phyloP scores from a whole-genome alignment of 2,888 invertebrate genomes.

The Phlogophora meticulosa region DNA sequence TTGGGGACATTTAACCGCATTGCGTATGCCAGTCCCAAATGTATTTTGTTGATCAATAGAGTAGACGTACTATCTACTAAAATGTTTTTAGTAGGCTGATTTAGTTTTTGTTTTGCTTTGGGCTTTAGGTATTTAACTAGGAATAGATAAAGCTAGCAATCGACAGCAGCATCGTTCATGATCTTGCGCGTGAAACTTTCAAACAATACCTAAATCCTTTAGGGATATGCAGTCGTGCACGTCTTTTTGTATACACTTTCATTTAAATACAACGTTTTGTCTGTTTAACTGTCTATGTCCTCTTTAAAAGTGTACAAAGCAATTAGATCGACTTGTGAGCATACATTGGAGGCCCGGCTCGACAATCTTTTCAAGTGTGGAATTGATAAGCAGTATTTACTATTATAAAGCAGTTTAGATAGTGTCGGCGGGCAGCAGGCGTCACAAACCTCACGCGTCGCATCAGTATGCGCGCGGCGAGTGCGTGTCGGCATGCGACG shows the following conservation, averaged over 20 bases:
- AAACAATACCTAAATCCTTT: neutral
- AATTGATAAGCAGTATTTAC: conserved; percentile 64
- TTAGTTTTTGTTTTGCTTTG: too few relatives aligned
- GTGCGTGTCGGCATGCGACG: conserved; percentile 87
- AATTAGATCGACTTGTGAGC: conserved; percentile 12
- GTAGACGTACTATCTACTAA: too few relatives aligned
- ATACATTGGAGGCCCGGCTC: conserved; percentile 13
- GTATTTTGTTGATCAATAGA: too few relatives aligned
- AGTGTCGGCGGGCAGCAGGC: conserved; percentile 62
- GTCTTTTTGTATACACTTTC: neutral
- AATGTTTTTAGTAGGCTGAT: too few relatives aligned
- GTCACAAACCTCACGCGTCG: conserved; percentile 70
- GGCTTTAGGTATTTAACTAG: too few relatives aligned
- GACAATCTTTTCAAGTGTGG: conserved; percentile 48
- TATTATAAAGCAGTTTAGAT: conserved; percentile 64
- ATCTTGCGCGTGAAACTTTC: neutral
- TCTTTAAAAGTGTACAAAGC: conserved; percentile 10
- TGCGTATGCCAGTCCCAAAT: too few relatives aligned
- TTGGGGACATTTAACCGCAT: too few relatives aligned
- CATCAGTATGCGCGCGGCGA: conserved; percentile 84
- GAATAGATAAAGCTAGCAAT: neutral
- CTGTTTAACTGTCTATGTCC: neutral
- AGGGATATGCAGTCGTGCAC: neutral
- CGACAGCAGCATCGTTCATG: neutral
- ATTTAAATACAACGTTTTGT: neutral